A percentile compares a stretch with the other conserved stretches of the same genome.
These are phyloP conservation scores for Cyphotilapia sp. DNA, from an alignment of 2,113 vertebrate species.

Conservation along the genomic window DNA sequence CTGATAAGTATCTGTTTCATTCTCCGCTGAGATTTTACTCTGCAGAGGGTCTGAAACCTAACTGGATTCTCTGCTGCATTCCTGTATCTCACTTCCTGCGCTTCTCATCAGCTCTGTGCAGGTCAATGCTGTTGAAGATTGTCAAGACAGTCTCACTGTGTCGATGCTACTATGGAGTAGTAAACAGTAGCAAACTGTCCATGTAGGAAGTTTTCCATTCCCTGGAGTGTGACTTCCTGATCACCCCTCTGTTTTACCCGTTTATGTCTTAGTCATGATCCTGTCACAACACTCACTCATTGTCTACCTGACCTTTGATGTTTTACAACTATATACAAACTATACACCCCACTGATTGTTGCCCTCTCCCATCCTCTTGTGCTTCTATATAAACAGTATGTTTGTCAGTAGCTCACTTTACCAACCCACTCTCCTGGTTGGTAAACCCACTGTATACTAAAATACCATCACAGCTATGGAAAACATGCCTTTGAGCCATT, in stretches of 20 bases:
- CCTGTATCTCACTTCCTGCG: background rate
- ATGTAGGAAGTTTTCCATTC: background rate
- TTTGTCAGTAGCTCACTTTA: background rate
- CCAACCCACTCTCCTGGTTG: background rate
- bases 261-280: background rate
- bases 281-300: background rate
- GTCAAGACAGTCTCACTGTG: background rate
- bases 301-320: background rate
- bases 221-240: background rate
- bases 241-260: rapidly evolving
- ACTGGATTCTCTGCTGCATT: background rate
- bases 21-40: background rate
- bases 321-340: background rate
- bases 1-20: background rate
- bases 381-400: background rate
- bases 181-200: background rate
- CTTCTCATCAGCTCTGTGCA: background rate
- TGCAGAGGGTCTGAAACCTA: background rate
- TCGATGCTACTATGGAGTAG: background rate
- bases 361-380: background rate
- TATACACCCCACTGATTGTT: background rate
- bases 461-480: background rate
- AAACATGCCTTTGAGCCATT: background rate
- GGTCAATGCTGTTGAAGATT: background rate
- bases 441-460: background rate